These are phyloP conservation scores for Proterorhinus semilunaris DNA, from an alignment of 2,113 vertebrate species.

Conservation along the genomic window DNA sequence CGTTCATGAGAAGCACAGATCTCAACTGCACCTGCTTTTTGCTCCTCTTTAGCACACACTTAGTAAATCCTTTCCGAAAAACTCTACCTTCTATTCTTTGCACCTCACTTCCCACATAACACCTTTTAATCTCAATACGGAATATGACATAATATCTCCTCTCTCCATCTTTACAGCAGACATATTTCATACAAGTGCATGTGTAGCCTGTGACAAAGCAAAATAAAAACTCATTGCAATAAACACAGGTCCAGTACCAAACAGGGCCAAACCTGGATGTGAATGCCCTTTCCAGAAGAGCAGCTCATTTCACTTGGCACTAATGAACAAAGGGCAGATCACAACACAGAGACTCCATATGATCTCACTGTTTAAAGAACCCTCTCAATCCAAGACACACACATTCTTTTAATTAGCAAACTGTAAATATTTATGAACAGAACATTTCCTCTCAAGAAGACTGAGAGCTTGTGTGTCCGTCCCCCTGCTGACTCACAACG, in stretches of 20 bases:
- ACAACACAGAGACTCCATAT: slow-evolving; percentile 58
- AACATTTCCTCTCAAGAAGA: slow-evolving; percentile 73
- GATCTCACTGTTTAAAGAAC: slow-evolving; percentile 68
- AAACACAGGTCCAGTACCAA: slow-evolving; percentile 12
- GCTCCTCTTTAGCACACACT: too few species aligned
- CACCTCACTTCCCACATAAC: too few species aligned
- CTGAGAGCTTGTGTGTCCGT: slow-evolving; percentile 43
- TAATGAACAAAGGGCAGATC: slow-evolving; percentile 61
- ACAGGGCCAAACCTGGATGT: slow-evolving; percentile 32
- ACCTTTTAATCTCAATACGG: too few species aligned
- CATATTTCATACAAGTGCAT: not conserved
- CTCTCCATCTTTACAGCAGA: too few species aligned
- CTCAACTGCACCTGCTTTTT: too few species aligned
- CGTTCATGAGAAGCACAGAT: too few species aligned
- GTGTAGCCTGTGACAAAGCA: slow-evolving; percentile 41
- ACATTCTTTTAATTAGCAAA: slow-evolving; percentile 76
- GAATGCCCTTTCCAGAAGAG: slow-evolving; percentile 27
- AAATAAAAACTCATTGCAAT: slow-evolving; percentile 43
- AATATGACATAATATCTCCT: too few species aligned
- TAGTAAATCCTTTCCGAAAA: too few species aligned
- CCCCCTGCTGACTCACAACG: slow-evolving; percentile 58
- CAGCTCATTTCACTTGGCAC: slow-evolving; percentile 63
- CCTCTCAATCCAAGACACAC: slow-evolving; percentile 53
- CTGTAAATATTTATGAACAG: slow-evolving; percentile 75
- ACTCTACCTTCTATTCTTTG: too few species aligned